Evolutionary conservation across 2,797 vertebrate species (phyloP).

Genomic region (Rhinichthys osculus): DNA sequence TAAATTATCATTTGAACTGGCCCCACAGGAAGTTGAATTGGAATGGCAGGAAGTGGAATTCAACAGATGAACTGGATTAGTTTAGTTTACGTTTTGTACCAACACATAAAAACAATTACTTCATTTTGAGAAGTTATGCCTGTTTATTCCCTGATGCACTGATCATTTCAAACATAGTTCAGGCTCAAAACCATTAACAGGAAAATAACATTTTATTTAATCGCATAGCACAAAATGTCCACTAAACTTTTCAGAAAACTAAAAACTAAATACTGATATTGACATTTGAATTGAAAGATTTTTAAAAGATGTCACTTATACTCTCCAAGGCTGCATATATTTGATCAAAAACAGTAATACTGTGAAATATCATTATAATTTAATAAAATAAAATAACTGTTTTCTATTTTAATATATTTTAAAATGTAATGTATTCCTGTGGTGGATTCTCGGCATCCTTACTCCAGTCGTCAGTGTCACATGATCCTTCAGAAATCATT

Average conservation of each 20-base stretch:
- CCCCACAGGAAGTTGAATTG: neutral
- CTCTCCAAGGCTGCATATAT: neutral
- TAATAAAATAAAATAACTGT: neutral
- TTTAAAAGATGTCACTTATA: neutral
- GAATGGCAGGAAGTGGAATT: neutral
- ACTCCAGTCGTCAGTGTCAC: neutral
- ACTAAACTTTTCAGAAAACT: neutral
- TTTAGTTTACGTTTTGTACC: neutral
- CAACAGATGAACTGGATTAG: neutral
- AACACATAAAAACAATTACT: neutral
- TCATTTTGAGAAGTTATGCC: neutral
- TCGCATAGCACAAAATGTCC: no score
- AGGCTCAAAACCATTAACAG: neutral
- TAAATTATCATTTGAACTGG: neutral
- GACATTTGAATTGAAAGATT: neutral
- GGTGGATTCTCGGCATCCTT: neutral
- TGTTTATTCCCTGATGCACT: neutral
- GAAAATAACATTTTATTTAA: neutral
- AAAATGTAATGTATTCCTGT: neutral
- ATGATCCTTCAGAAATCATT: conserved; percentile 7
- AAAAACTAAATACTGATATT: neutral
- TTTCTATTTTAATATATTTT: no score
- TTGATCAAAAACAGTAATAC: neutral
- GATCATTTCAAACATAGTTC: neutral
- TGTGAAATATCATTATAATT: neutral